Base-by-base conservation (phyloP, 1,140 invertebrate genomes). In the Scaptomyza graminum region DNA sequence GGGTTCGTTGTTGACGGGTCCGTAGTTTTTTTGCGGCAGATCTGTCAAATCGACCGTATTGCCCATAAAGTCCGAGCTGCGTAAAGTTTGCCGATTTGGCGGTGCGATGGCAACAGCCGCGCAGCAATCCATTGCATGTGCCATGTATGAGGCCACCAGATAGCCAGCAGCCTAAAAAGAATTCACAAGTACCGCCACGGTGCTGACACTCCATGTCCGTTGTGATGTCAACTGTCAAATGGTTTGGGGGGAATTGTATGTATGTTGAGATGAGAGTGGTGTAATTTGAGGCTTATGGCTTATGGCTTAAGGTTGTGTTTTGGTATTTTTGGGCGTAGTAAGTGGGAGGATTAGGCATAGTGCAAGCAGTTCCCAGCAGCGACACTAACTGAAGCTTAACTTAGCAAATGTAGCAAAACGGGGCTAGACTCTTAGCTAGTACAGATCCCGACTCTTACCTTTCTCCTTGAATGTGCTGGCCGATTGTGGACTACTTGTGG, bases 91-190 rank as follows among this genome's bases (percentile, higher is more conserved):
- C 94, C 71, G 94, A 94, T 92, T 95, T 96, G 67, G 94, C 94
- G 80, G 95, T 94, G 91, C 95, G 94, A 88, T 96, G 95, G 92
- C 97, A 98, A 94, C 97, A 98, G 67, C 96, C 96, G 90, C 95
- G 96, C 74, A 98, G 94, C 85, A 98, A 93, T 80, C 96, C 95
- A 64, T 94, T 93, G 92, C 97, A 98, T 80, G 95, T 94, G 80
- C 96, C 96, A 87, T 97, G 96, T 82, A 98, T 94, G 67, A 97
- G 94, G 66, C 97, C 97, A 70, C 96, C 96, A 47, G 95, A 94
- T 93, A 98, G 95, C 97, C 97, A 98, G 93, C 97, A 98, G 90
- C 96, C 95, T 76, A 98, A 93, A 93, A 98, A 97, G 93, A 98
- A 98, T 93, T 98, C 96, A 92, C 97, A 98, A 74, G 94, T 96